These are phyloP conservation scores for Crocodylus rhombifer DNA, from an alignment of 2,797 vertebrate species.

Conservation along the genomic window DNA sequence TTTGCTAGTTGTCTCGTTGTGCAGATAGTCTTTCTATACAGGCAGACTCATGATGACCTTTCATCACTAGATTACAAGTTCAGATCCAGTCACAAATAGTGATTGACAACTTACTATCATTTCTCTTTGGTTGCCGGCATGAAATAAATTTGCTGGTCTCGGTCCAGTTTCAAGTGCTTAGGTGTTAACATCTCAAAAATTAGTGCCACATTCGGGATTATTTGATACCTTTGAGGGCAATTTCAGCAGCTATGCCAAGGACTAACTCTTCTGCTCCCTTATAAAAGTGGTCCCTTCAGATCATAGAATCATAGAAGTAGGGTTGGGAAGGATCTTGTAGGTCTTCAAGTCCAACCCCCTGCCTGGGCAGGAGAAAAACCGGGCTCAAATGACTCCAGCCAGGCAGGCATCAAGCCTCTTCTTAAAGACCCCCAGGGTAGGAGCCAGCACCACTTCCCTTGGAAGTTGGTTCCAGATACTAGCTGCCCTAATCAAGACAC, in stretches of 20 bases:
- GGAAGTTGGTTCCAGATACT: too few species aligned
- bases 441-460: too few species aligned
- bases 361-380: too few species aligned
- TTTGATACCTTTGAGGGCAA: neutral
- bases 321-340: too few species aligned
- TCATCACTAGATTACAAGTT: neutral
- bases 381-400: too few species aligned
- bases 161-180: slow-evolving; percentile 46
- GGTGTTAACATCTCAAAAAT: slow-evolving; percentile 54
- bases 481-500: too few species aligned
- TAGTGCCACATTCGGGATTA: slow-evolving; percentile 35
- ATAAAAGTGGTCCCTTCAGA: neutral
- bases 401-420: too few species aligned
- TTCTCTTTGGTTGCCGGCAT: slow-evolving; percentile 27
- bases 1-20: neutral
- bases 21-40: neutral
- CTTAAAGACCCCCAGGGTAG: too few species aligned
- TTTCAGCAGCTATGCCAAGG: slow-evolving; percentile 12
- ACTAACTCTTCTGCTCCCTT: slow-evolving; percentile 40
- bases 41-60: neutral
- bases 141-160: slow-evolving; percentile 65
- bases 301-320: neutral
- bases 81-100: slow-evolving; percentile 45
- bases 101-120: slow-evolving; percentile 38
- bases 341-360: too few species aligned